Base-by-base conservation (phyloP, 2,888 invertebrate species). In the Yponomeuta malinellus region DNA sequence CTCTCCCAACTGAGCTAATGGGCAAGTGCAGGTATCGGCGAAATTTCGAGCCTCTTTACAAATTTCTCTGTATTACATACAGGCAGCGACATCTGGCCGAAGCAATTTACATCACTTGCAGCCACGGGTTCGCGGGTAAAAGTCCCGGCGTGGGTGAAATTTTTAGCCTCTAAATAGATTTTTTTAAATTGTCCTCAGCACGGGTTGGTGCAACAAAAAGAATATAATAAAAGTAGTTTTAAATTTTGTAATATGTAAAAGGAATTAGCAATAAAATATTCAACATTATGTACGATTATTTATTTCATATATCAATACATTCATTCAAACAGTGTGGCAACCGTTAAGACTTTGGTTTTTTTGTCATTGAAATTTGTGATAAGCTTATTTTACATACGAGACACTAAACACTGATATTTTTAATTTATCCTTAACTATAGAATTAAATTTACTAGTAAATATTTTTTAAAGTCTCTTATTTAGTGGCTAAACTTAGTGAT, bases 241-340 rank as follows among this genome's bases (percentile, higher is more conserved):
- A 43, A 43, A 6, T 67, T 15, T 43, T 33, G 8, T 33, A 33
- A 37, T 12, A 67, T 43, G 10, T 67, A 15, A n/a, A 43, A 8
- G 67, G 43, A 43, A 37, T 43, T 2, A 63, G 37, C 37, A 65
- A 70, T 63, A 63, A 70, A 70, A 64, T 23, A 64, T 12, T 48
- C 43, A 29, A 9, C 33, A 68, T 73, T 80, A 78, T 81, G 77
- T 87, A 85, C 81, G 82, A 85, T 88, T 83, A 88, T 88, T 89
- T 88, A 89, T 88, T 88, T 81, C 77, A 83, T 82, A 84, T 84
- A 76, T 83, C 76, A 84, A 84, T 85, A 85, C 79, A 74, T 75
- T 81, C 76, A 78, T 79, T 80, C 81, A 81, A 83, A 85, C 85
- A 52, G 52, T 52, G 33, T 63, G 33, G 23, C 48, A 52, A 69